Evolutionary conservation across 2,797 vertebrate genomes (phyloP).

Genomic region (Notolabrus celidotus): DNA sequence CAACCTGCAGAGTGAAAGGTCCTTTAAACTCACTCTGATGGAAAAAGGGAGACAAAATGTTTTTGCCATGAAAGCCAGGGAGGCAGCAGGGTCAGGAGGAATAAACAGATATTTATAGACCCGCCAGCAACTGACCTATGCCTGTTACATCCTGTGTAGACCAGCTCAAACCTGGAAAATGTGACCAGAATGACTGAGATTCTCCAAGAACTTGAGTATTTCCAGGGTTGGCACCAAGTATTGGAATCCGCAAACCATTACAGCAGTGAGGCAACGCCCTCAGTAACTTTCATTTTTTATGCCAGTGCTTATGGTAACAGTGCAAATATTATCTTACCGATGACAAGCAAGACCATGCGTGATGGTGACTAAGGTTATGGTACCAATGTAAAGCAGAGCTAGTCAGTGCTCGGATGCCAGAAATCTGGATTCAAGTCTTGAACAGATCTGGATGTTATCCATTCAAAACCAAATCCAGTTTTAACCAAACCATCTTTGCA

Average conservation of each 20-base stretch:
- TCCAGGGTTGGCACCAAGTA: not conserved
- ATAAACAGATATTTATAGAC: constrained; percentile 29
- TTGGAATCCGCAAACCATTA: not conserved
- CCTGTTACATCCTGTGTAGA: too few species aligned
- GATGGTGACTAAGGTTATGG: not conserved
- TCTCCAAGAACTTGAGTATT: not conserved
- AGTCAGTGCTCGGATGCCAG: not conserved
- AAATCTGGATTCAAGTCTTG: not conserved
- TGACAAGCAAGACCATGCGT: not conserved
- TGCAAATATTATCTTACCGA: not conserved
- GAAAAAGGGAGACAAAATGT: not conserved
- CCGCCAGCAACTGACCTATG: too few species aligned
- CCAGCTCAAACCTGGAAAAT: not conserved
- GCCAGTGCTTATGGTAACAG: not conserved
- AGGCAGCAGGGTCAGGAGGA: not conserved
- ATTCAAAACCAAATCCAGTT: not conserved
- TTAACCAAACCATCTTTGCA: not conserved
- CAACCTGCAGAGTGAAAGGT: not conserved
- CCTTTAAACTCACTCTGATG: not conserved
- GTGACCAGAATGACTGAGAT: not conserved
- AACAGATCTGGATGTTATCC: not conserved
- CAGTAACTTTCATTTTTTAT: not conserved
- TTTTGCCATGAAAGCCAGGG: not conserved
- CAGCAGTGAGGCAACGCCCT: not conserved
- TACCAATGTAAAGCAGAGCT: not conserved